phyloP scores from a whole-genome alignment of 1,140 invertebrate species.

The Chlorops oryzae region DNA sequence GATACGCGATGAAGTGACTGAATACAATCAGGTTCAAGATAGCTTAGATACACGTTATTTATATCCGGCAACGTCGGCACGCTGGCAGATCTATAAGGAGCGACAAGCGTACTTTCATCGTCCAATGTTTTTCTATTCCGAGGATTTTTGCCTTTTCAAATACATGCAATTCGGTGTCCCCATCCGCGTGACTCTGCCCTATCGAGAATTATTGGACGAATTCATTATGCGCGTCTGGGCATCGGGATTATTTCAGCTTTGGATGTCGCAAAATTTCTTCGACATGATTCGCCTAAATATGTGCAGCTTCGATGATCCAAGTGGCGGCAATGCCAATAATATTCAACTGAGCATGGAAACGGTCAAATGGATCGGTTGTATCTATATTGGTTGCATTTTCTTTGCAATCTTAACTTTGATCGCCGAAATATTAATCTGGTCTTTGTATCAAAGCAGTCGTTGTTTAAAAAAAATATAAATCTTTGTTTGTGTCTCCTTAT shows the following conservation, averaged over 20 bases:
- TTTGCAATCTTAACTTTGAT: too few species aligned
- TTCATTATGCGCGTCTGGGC: background rate
- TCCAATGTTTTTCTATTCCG: slow-evolving; percentile 5
- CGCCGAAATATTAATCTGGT: too few species aligned
- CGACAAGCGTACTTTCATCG: slow-evolving; percentile 2
- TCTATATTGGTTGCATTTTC: too few species aligned
- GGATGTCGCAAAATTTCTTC: slow-evolving; percentile 1
- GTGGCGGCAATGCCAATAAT: too few species aligned
- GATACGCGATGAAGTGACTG: too few species aligned
- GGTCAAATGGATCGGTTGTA: too few species aligned
- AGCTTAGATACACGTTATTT: slow-evolving; percentile 1
- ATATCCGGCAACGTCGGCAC: background rate
- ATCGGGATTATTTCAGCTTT: background rate
- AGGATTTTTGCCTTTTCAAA: background rate
- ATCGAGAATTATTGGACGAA: background rate
- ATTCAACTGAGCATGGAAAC: too few species aligned
- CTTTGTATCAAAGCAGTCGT: too few species aligned
- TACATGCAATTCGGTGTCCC: background rate
- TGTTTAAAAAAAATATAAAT: too few species aligned
- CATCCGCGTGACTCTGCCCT: background rate
- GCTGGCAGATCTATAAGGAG: background rate
- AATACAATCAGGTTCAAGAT: too few species aligned
- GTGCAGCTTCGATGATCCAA: background rate
- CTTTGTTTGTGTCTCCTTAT: too few species aligned
- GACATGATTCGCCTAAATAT: background rate